These are phyloP conservation scores for Mizuhopecten yessoensis DNA, from an alignment of 1,140 invertebrate species.

Conservation along the genomic window DNA sequence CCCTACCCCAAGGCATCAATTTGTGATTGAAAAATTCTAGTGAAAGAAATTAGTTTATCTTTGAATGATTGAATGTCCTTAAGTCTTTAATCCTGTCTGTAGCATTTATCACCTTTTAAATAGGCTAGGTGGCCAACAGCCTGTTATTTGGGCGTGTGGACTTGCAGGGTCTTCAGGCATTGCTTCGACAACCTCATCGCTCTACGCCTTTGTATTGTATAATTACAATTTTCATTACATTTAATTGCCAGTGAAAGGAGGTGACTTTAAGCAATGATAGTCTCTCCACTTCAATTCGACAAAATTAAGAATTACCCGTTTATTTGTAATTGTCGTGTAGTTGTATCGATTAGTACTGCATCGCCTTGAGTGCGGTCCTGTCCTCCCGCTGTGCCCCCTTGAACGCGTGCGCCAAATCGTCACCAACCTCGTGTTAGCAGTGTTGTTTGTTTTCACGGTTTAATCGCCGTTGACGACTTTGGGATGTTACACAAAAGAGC, in stretches of 20 bases:
- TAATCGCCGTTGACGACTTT: conserved; percentile 40
- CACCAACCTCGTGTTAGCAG: conserved; percentile 32
- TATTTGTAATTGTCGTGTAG: conserved; percentile 57
- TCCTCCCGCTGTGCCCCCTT: conserved; percentile 12
- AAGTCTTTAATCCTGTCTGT: conserved; percentile 53
- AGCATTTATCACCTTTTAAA: conserved; percentile 70
- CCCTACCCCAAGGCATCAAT: conserved; percentile 43
- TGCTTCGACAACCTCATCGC: conserved; percentile 57
- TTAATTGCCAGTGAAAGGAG: conserved; percentile 63
- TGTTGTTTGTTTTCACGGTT: conserved; percentile 52
- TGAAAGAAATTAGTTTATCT: conserved; percentile 64
- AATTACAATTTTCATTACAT: conserved; percentile 63
- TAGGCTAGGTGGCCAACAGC: conserved; percentile 55
- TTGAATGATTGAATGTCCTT: conserved; percentile 59
- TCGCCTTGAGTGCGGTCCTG: conserved; percentile 1
- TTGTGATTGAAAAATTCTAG: conserved; percentile 53
- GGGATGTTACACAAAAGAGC: conserved; percentile 53
- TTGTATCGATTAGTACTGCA: conserved; percentile 44
- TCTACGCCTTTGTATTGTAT: conserved; percentile 57
- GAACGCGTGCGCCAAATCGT: conserved; percentile 30
- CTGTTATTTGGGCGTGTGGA: conserved; percentile 57
- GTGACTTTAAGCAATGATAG: conserved; percentile 49
- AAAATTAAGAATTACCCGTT: conserved; percentile 53
- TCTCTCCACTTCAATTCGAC: conserved; percentile 49
- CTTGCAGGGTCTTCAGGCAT: conserved; percentile 49